phyloP scores from a whole-genome alignment of 2,888 invertebrate species.

The Microctonus brassicae region DNA sequence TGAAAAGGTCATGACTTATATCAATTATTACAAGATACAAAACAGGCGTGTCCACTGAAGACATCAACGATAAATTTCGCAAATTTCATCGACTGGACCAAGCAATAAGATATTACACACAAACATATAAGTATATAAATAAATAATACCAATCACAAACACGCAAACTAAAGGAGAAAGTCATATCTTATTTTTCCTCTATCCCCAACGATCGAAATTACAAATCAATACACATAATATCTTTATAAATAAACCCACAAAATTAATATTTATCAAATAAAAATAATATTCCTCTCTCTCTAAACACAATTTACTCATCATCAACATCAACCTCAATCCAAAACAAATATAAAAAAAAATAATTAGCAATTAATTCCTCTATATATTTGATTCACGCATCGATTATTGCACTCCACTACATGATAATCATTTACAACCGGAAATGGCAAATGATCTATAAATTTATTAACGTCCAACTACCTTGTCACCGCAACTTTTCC shows the following conservation, averaged over 20 bases:
- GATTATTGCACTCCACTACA: not conserved
- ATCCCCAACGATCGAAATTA: not conserved
- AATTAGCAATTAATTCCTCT: conserved; percentile 20
- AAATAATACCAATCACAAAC: conserved; percentile 32
- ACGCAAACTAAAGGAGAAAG: conserved; percentile 47
- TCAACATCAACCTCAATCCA: not conserved
- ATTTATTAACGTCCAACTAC: conserved; percentile 43
- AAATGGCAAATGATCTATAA: conserved; percentile 48
- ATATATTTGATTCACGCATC: conserved; percentile 37
- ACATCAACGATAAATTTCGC: conserved; percentile 5
- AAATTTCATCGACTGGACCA: conserved; percentile 30
- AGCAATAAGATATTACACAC: not conserved
- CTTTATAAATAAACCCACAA: conserved; percentile 7
- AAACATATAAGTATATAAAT: no score
- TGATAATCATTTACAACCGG: conserved; percentile 34
- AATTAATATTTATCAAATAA: conserved; percentile 2
- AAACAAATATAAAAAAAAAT: conserved; percentile 1
- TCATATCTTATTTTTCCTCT: conserved; percentile 26
- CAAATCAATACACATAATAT: not conserved
- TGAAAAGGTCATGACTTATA: conserved; percentile 43
- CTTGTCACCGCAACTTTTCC: conserved; percentile 28
- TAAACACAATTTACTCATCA: not conserved
- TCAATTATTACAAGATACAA: no score
- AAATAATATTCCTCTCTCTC: conserved; percentile 3
- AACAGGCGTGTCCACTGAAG: not conserved